Percentiles rank a stretch among this genome's conserved stretches.
phyloP scores from a whole-genome alignment of 2,797 vertebrate species.

The Hippoglossus hippoglossus region DNA sequence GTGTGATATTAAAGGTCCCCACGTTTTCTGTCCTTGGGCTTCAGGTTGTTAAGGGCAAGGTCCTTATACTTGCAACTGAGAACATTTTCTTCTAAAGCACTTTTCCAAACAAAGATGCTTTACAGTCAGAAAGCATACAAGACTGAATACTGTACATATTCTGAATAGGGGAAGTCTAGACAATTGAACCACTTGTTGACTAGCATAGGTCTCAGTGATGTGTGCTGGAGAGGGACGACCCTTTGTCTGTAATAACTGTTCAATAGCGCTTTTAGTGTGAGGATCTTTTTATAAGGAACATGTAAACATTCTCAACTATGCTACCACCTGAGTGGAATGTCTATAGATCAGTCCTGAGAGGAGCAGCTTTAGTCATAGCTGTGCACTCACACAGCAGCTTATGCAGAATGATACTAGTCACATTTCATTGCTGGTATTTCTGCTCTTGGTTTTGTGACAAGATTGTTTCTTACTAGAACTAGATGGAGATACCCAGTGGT shows the following conservation, averaged over 20 bases:
- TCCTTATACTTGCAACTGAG: neutral
- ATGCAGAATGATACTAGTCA: too few relatives aligned
- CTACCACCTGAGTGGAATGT: neutral
- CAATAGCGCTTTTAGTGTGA: neutral
- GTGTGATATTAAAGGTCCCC: neutral
- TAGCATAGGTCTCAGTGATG: neutral
- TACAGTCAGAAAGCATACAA: neutral
- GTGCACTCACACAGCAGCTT: neutral
- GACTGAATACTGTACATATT: slow-evolving; percentile 1
- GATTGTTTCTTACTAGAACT: neutral
- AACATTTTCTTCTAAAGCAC: neutral
- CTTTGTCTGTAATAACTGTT: neutral
- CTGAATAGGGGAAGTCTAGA: neutral
- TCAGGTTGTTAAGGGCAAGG: neutral
- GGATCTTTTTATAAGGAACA: neutral
- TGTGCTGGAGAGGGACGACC: neutral
- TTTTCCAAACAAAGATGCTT: neutral
- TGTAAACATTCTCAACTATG: neutral
- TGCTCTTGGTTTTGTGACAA: neutral
- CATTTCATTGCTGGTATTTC: neutral
- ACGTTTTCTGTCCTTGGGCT: neutral
- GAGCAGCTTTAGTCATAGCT: neutral
- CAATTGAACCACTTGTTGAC: neutral
- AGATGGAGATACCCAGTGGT: slow-evolving; percentile 5
- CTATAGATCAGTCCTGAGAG: neutral